Base-by-base conservation (phyloP, 2,888 invertebrate species). In the Agrochola litura region DNA sequence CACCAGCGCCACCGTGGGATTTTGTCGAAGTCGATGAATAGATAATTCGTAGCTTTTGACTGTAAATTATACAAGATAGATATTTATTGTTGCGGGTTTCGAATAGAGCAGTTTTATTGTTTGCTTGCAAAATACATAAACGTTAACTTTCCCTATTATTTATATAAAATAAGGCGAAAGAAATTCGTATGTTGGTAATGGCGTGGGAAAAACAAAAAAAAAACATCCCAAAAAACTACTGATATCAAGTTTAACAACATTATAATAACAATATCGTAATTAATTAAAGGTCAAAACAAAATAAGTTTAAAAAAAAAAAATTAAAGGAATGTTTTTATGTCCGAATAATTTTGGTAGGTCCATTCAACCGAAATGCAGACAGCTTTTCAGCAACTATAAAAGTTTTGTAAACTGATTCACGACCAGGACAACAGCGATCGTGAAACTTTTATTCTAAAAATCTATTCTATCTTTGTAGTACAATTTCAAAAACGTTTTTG, bases 1-100 rank as follows among this genome's bases (percentile, higher is more conserved):
- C 82, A 54, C 82, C 82, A 71, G 82, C 80, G 80, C 82, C 82
- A 81, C 70, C 82, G 80, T 81, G 80, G 25, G 82, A 81, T 30
- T 77, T 67, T 37, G 68, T 68, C 56, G 68, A 70, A 63, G 66
- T 80, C 82, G 61, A 81, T 70, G 56, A 80, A 77, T 77, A 61
- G 54, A 65, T 68, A 65, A 60, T 68, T 81, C 14, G 9, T 16
- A 63, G 67, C 63, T 64, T 75, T 76, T 25, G 52, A n/a, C 25
- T 14, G 19, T 49, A 73, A 30, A 68, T 75, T 49, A 58, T 49
- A 37, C n/a, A 61, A 43, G 46, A 54, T 49, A 74, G 41, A n/a
- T 56, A 56, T 67, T 67, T 67, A 25, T 56, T 56, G 30, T 67
- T 80, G 19, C 41, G 5, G 12, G 41, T 52, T 74, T 14, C 19